phyloP scores from a whole-genome alignment of 2,797 vertebrate genomes.

The Crocodylus rhombifer region DNA sequence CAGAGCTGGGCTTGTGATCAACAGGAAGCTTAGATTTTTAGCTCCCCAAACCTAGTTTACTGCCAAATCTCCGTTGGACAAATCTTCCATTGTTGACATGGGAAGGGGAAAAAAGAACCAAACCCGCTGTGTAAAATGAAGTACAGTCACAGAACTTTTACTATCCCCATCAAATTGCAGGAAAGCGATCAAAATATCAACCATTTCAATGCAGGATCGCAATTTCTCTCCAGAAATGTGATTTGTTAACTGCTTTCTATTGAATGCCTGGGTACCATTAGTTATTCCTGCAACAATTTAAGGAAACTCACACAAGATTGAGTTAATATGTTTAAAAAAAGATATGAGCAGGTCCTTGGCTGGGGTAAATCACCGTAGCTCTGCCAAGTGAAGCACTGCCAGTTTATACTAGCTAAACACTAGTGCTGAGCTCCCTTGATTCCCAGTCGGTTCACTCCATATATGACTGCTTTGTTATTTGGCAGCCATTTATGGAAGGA shows the following conservation, averaged over 20 bases:
- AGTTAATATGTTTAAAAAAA: background rate
- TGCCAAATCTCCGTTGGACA: background rate
- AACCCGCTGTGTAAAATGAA: background rate
- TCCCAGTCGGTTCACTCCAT: background rate
- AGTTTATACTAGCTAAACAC: constrained; percentile 1
- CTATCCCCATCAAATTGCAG: background rate
- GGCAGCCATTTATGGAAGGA: background rate
- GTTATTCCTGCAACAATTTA: background rate
- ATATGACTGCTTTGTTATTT: background rate
- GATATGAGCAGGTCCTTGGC: background rate
- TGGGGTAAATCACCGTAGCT: background rate
- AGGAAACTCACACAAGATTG: background rate
- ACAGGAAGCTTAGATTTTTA: background rate
- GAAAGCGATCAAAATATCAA: background rate
- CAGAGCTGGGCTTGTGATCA: constrained; percentile 7
- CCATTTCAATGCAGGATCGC: background rate
- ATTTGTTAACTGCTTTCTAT: background rate
- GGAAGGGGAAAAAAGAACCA: fast-evolving
- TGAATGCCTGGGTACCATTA: background rate
- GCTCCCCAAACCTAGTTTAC: background rate
- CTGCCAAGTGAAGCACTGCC: background rate
- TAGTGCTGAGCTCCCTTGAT: fast-evolving
- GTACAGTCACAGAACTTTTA: fast-evolving
- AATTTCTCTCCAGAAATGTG: background rate
- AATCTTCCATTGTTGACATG: background rate